Evolutionary conservation across 2,113 vertebrate species (phyloP), one percentile per base, ranked within the genome.

Genomic region (Neodon shergylaensis): DNA sequence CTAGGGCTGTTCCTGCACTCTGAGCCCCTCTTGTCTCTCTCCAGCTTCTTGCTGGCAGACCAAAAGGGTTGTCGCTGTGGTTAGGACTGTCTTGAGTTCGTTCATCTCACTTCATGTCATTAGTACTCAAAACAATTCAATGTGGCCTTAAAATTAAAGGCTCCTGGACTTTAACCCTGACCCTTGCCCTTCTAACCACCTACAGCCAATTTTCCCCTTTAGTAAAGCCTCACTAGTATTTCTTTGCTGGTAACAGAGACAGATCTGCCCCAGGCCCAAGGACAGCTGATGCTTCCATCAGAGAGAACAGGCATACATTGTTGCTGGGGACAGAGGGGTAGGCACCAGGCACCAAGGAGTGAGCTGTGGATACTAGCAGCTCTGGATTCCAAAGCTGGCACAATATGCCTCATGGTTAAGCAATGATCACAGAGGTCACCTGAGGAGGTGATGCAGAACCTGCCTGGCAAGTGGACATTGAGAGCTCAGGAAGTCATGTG

Each of bases 291-390:
- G 7, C 49, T 81, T 44, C 70, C 17, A 42, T 36, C 21, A 70
- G n/a, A 88, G 89, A 44, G 10, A 44, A 44, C 11, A 65, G 73
- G 52, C 54, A 72, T 36, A 86, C 47, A 11, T 0, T 7, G 10
- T 11, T 11, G 44, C 7, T 11, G 8, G 24, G 44, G 61, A 26
- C 21, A 2, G 4, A 8, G 14, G 19, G 58, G 58, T 28, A 31
- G 54, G 28, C 3, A 28, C 21, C 72, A 58, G 54, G 78, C 22
- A 16, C 54, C 9, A 28, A 61, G 54, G 24, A 58, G 7, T 1
- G 5, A 3, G 13, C 10, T 16, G 17, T 0, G 22, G 66, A 14
- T 33, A 33, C 22, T 24, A 21, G 79, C 0, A 0, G 68, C 58
- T 77, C 68, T 4, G 44, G 68, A 72, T 49, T 52, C 77, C 33